Percentiles rank a stretch among this genome's conserved stretches.
Evolutionary conservation across 2,113 vertebrate genomes (phyloP).

Genomic region (Kobus ellipsiprymnus): DNA sequence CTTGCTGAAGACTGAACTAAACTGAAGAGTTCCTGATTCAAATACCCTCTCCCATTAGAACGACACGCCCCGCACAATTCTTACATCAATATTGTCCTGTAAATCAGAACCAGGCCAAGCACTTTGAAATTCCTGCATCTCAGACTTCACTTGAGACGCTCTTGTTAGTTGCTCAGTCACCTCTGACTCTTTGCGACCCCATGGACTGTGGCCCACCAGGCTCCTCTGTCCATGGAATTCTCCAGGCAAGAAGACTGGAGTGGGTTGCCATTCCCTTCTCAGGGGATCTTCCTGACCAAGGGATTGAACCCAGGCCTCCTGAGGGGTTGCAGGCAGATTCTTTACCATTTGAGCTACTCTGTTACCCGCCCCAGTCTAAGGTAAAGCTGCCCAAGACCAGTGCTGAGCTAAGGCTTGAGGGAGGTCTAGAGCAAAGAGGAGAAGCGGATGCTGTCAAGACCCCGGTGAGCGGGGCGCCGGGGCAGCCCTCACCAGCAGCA

Average conservation of each 20-base stretch:
- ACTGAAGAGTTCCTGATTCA: background rate
- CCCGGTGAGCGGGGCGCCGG: fast-evolving
- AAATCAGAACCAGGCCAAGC: background rate
- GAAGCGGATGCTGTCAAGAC: background rate
- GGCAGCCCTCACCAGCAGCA: slow-evolving; percentile 87
- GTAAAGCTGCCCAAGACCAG: background rate
- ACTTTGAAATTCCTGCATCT: background rate
- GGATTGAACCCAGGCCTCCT: background rate
- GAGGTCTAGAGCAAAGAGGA: background rate
- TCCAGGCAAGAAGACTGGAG: background rate
- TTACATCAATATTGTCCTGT: background rate
- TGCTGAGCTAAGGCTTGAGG: background rate
- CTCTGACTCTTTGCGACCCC: background rate
- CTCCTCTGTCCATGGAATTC: background rate
- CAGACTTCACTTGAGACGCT: background rate
- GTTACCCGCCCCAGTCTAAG: background rate
- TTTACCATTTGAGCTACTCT: background rate
- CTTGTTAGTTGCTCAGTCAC: background rate
- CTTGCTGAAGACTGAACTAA: background rate
- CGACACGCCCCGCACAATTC: background rate
- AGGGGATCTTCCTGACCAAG: background rate
- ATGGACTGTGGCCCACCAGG: background rate
- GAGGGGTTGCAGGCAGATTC: background rate
- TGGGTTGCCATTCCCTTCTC: background rate
- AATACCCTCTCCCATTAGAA: background rate